phyloP scores from a whole-genome alignment of 2,113 vertebrate genomes.

The Phylloscopus whistleri region DNA sequence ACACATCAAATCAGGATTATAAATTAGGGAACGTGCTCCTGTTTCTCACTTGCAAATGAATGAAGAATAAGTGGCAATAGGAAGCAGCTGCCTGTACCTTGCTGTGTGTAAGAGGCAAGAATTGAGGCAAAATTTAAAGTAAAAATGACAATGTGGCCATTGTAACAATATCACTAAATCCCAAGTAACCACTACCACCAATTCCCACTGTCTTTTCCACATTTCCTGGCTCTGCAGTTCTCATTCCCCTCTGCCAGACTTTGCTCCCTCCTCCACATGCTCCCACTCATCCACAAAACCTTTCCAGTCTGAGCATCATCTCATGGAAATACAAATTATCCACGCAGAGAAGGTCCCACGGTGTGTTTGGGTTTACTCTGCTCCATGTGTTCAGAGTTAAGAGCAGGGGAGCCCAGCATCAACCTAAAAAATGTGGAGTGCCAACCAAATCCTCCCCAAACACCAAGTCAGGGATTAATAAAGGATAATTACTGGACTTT shows the following conservation, averaged over 20 bases:
- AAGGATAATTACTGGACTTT: not conserved
- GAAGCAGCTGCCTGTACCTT: not conserved
- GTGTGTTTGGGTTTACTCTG: not conserved
- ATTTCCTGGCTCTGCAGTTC: not conserved
- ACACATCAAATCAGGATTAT: not conserved
- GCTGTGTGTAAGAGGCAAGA: rapidly evolving
- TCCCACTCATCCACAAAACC: not conserved
- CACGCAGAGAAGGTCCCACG: not conserved
- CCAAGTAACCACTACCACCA: rapidly evolving
- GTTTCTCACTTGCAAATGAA: not conserved
- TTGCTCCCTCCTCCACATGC: not conserved
- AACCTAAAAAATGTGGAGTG: not conserved
- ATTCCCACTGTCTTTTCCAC: not conserved
- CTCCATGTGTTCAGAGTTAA: not conserved
- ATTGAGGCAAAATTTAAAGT: not conserved
- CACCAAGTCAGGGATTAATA: not conserved
- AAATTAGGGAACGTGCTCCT: not conserved
- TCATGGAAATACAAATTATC: not conserved
- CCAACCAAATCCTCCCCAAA: not conserved
- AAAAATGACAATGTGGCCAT: not conserved
- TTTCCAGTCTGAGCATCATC: not conserved
- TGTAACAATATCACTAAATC: not conserved
- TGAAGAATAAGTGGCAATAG: not conserved
- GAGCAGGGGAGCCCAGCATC: not conserved
- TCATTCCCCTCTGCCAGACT: rapidly evolving